A percentile compares a stretch with the other conserved stretches of the same genome.
Conservation (phyloP, 2,797 vertebrate genomes). For the Threskiornis aethiopicus region DNA sequence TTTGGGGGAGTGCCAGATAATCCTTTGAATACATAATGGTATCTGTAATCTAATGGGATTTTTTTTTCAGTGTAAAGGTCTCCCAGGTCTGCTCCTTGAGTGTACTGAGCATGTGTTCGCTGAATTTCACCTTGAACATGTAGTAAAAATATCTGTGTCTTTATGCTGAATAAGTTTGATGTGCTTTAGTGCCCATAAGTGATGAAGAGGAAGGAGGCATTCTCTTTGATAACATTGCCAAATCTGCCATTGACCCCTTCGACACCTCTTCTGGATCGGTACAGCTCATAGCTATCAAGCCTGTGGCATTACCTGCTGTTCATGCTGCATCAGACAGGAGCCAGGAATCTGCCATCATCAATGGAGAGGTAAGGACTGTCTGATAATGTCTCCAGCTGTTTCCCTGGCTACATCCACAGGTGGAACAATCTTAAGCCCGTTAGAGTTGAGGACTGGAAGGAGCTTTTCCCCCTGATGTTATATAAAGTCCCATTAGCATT, state of each 20-base stretch:
- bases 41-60: neutral
- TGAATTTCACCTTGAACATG: neutral
- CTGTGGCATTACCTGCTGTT: conserved; percentile 81
- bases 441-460: neutral
- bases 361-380: conserved; percentile 88
- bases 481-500: neutral
- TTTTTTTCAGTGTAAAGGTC: neutral
- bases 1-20: neutral
- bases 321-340: conserved; percentile 86
- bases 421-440: neutral
- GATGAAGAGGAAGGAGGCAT: conserved; percentile 80
- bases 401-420: neutral
- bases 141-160: neutral
- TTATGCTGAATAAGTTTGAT: conserved; percentile 37
- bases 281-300: conserved; percentile 93
- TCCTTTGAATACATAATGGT: neutral
- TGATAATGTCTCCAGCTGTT: neutral
- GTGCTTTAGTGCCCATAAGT: conserved; percentile 70
- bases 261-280: conserved; percentile 95
- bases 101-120: neutral
- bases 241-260: conserved; percentile 83
- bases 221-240: conserved; percentile 76
- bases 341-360: conserved; percentile 86
- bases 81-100: neutral
- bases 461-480: neutral